Conservation (phyloP, 2,797 vertebrate genomes). For the Acipenser oxyrinchus region DNA sequence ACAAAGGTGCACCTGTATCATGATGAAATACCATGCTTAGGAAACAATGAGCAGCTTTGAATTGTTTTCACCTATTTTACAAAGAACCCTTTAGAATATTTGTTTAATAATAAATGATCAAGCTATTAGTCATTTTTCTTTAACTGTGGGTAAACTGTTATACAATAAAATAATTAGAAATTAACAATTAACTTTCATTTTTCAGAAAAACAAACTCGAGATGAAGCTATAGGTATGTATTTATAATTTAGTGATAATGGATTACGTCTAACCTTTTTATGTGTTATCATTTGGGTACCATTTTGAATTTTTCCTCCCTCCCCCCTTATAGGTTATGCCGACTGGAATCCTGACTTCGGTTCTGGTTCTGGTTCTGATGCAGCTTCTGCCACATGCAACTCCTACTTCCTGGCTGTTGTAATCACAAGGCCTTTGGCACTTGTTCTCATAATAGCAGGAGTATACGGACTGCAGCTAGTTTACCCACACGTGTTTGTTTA, state of each 20-base stretch:
- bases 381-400: conserved; percentile 1
- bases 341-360: conserved; percentile 24
- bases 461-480: conserved; percentile 38
- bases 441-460: conserved; percentile 37
- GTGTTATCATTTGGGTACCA: not conserved
- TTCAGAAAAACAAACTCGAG: conserved; percentile 49
- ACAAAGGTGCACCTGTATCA: too few relatives aligned
- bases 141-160: too few relatives aligned
- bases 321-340: conserved; percentile 27
- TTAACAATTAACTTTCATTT: conserved; percentile 10
- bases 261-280: not conserved
- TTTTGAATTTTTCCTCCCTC: not conserved
- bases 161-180: too few relatives aligned
- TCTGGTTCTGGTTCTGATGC: not conserved
- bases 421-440: conserved; percentile 37
- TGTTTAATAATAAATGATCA: too few relatives aligned
- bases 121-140: too few relatives aligned
- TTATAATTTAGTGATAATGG: conserved; percentile 7
- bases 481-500: conserved; percentile 45
- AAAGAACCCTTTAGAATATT: too few relatives aligned
- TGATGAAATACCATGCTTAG: too few relatives aligned
- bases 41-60: too few relatives aligned
- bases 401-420: conserved; percentile 31
- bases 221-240: conserved; percentile 36
- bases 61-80: too few relatives aligned